These are phyloP conservation scores for Solenopsis fugax DNA, from an alignment of 1,140 invertebrate genomes.

Conservation along the genomic window DNA sequence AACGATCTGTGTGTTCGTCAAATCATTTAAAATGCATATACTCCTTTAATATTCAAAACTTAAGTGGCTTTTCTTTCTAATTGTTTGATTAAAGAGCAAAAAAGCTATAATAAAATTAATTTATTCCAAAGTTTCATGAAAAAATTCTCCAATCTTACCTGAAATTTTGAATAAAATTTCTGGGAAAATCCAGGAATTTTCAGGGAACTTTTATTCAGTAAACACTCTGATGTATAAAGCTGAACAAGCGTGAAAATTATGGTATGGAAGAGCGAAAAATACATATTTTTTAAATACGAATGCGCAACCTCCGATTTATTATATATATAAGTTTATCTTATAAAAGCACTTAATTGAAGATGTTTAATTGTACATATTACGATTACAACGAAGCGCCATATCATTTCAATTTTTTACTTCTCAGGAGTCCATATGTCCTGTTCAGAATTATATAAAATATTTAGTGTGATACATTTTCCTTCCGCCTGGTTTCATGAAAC, in stretches of 20 bases:
- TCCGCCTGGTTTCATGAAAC: too few relatives aligned
- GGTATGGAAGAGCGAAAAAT: neutral
- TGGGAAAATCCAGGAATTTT: too few relatives aligned
- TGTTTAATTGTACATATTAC: neutral
- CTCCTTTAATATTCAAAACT: too few relatives aligned
- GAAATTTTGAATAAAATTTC: too few relatives aligned
- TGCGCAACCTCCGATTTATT: conserved; percentile 23
- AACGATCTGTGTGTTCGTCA: too few relatives aligned
- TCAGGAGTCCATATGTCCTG: neutral
- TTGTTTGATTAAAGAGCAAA: too few relatives aligned
- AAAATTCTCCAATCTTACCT: too few relatives aligned
- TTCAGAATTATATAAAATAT: conserved; percentile 24
- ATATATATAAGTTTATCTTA: conserved; percentile 17
- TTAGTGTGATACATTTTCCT: neutral
- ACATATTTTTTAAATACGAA: conserved; percentile 14
- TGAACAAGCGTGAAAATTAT: conserved; percentile 10
- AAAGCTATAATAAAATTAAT: too few relatives aligned
- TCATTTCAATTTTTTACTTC: neutral
- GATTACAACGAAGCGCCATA: neutral
- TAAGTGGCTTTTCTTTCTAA: too few relatives aligned
- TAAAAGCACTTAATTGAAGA: neutral
- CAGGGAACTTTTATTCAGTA: too few relatives aligned
- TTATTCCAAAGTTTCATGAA: too few relatives aligned
- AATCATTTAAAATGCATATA: too few relatives aligned
- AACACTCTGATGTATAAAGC: neutral